A percentile compares a stretch with the other conserved stretches of the same genome.
Evolutionary conservation across 1,140 invertebrate species (phyloP).

Genomic region (Pseudoatta argentina): DNA sequence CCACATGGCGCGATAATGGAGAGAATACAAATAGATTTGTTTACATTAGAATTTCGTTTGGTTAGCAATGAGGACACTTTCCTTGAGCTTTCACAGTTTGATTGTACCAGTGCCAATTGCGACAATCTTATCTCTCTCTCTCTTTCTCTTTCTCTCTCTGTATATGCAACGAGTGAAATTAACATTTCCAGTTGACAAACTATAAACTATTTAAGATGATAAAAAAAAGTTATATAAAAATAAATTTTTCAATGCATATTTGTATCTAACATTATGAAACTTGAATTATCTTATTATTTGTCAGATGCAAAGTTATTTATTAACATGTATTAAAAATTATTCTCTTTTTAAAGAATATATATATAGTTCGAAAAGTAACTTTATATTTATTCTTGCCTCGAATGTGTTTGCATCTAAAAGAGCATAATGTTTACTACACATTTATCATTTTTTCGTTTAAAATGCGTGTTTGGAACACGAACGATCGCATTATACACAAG

Average conservation of each 20-base stretch:
- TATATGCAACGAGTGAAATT: background rate
- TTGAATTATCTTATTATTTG: background rate
- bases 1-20: background rate
- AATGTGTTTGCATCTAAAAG: slow-evolving; percentile 1
- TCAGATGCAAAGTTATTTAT: background rate
- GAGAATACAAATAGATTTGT: slow-evolving; percentile 44
- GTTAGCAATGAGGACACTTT: slow-evolving; percentile 1
- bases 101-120: background rate
- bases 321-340: background rate
- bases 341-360: background rate
- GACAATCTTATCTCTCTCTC: too few relatives aligned
- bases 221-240: background rate
- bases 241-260: background rate
- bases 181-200: background rate
- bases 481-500: background rate
- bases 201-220: background rate
- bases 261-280: background rate
- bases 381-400: background rate
- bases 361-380: background rate
- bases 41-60: slow-evolving; percentile 54
- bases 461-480: background rate
- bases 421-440: background rate
- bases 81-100: background rate
- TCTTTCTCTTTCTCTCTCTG: background rate
- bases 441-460: slow-evolving; percentile 6